Percentiles rank a stretch among this genome's conserved stretches.
These are phyloP conservation scores for Felis chaus DNA, from an alignment of 2,113 vertebrate species.

Conservation along the genomic window DNA sequence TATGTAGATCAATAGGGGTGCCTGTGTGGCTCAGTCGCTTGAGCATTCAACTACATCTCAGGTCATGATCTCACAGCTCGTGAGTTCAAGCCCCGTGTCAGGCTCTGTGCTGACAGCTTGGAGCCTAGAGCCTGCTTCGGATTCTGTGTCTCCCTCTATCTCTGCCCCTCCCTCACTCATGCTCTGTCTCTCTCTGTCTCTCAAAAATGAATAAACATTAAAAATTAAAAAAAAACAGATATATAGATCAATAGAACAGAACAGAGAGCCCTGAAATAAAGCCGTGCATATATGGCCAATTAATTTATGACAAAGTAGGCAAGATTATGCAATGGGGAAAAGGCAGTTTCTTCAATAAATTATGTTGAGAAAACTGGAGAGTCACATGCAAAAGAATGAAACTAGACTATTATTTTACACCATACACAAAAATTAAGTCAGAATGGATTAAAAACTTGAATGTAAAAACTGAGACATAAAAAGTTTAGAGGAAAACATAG, in stretches of 20 bases:
- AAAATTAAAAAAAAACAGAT: neutral
- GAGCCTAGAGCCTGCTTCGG: too few species aligned
- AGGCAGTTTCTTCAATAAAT: neutral
- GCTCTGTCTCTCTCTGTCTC: too few species aligned
- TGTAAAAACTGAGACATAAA: neutral
- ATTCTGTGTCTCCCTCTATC: too few species aligned
- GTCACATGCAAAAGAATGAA: neutral
- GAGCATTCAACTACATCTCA: too few species aligned
- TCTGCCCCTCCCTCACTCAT: too few species aligned
- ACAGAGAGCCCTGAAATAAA: neutral
- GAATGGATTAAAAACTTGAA: neutral
- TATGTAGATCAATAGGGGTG: neutral
- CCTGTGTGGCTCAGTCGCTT: too few species aligned
- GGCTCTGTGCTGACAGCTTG: too few species aligned
- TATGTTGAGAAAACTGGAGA: neutral
- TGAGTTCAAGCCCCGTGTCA: too few species aligned
- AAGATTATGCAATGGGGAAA: neutral
- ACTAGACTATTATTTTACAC: neutral
- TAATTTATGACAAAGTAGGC: neutral
- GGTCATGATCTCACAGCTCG: too few species aligned
- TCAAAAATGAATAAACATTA: too few species aligned
- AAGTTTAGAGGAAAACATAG: neutral
- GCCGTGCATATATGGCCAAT: neutral
- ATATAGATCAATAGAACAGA: neutral
- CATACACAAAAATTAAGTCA: neutral